phyloP scores from a whole-genome alignment of 2,888 invertebrate genomes.

The Drosophila melanocephala region DNA sequence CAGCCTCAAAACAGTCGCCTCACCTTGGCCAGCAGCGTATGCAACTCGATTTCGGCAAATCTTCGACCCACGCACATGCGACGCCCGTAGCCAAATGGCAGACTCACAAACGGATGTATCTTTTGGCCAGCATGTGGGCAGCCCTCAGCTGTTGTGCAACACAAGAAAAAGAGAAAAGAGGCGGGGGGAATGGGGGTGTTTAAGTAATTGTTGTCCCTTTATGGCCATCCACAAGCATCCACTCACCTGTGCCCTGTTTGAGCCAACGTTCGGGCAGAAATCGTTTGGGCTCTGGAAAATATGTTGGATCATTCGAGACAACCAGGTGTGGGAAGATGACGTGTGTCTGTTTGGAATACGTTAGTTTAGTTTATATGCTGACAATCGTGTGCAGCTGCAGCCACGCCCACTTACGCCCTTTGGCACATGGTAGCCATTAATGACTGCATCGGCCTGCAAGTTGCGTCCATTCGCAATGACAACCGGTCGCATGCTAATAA shows the following conservation, averaged over 20 bases:
- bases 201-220: not conserved
- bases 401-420: conserved; percentile 89
- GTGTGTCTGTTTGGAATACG: conserved; percentile 88
- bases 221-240: not conserved
- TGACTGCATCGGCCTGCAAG: conserved; percentile 90
- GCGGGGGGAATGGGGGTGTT: not conserved
- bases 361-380: not conserved
- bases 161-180: not conserved
- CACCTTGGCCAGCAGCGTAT: conserved; percentile 91
- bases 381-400: not conserved
- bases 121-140: conserved; percentile 86
- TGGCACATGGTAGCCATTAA: conserved; percentile 92
- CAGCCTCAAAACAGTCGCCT: conserved; percentile 25
- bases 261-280: conserved; percentile 93
- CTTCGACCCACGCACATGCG: conserved; percentile 92
- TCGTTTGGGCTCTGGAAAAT: conserved; percentile 89
- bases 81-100: conserved; percentile 92
- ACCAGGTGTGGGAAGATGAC: conserved; percentile 92
- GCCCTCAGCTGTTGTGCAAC: conserved; percentile 33
- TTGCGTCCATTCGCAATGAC: conserved; percentile 93
- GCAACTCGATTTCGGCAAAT: conserved; percentile 93
- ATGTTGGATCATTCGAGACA: conserved; percentile 90
- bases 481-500: conserved; percentile 91
- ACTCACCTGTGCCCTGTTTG: conserved; percentile 86
- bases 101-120: conserved; percentile 91